Conservation (phyloP, 2,888 invertebrate species). For the Agapostemon virescens region DNA sequence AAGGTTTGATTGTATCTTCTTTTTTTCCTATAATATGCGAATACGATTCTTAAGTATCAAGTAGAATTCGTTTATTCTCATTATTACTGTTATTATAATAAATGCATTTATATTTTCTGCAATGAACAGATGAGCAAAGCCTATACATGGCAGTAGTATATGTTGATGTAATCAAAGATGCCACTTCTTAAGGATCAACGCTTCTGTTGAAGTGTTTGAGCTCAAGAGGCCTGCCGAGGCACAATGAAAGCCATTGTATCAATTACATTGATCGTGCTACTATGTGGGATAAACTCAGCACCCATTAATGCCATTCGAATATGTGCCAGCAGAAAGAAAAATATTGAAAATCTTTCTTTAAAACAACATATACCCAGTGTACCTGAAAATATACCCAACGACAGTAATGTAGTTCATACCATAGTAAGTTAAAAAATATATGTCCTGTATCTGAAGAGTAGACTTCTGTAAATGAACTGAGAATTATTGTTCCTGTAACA, state of each 20-base stretch:
- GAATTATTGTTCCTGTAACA: not conserved
- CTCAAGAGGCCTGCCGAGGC: slow-evolving; percentile 70
- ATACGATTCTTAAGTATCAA: not conserved
- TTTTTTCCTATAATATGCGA: not conserved
- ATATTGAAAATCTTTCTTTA: slow-evolving; percentile 68
- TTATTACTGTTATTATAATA: slow-evolving; percentile 9
- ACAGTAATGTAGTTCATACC: slow-evolving; percentile 65
- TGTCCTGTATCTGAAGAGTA: not conserved
- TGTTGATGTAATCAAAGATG: slow-evolving; percentile 69
- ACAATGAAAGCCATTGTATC: slow-evolving; percentile 76
- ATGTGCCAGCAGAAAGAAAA: slow-evolving; percentile 74
- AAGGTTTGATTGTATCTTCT: not conserved
- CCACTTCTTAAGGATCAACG: slow-evolving; percentile 69
- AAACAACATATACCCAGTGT: slow-evolving; percentile 66
- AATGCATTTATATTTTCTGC: slow-evolving; percentile 27
- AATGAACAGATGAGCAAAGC: slow-evolving; percentile 62
- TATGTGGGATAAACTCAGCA: slow-evolving; percentile 69
- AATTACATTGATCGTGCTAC: slow-evolving; percentile 67
- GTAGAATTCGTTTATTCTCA: not conserved
- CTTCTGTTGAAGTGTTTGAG: slow-evolving; percentile 70
- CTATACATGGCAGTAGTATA: slow-evolving; percentile 51
- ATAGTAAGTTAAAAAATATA: slow-evolving; percentile 58
- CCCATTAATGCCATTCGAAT: slow-evolving; percentile 71
- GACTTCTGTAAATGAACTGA: not conserved
- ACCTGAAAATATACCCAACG: slow-evolving; percentile 66